Evolutionary conservation across 2,888 invertebrate species (phyloP).

Genomic region (Ophion obscuratus): DNA sequence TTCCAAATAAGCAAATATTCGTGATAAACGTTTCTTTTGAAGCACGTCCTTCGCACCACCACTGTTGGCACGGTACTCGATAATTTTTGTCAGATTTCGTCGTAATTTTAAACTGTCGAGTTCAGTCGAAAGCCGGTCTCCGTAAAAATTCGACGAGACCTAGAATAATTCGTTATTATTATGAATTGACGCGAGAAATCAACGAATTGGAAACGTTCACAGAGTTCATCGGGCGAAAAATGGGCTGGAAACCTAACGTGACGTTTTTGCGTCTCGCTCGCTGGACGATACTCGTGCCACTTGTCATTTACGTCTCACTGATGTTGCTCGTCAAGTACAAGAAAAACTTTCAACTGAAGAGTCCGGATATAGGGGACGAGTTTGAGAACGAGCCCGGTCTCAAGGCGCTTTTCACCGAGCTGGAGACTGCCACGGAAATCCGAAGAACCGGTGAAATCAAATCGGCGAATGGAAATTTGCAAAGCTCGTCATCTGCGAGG

Average conservation of each 20-base stretch:
- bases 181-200: no score
- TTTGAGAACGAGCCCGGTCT: conserved; percentile 67
- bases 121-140: no score
- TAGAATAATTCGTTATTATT: no score
- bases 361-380: conserved; percentile 62
- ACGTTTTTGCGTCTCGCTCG: conserved; percentile 73
- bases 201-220: background rate
- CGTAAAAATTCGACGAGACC: no score
- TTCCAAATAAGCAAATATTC: no score
- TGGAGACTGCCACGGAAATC: conserved; percentile 74
- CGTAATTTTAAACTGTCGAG: no score
- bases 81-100: no score
- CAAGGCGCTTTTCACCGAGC: conserved; percentile 75
- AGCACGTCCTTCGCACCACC: no score
- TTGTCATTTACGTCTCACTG: conserved; percentile 78
- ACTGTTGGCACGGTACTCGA: no score
- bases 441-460: conserved; percentile 9
- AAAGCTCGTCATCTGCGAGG: background rate
- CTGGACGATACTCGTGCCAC: conserved; percentile 78
- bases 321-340: conserved; percentile 77
- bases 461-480: background rate
- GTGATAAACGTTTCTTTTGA: no score
- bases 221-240: conserved; percentile 17
- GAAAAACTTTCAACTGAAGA: conserved; percentile 76
- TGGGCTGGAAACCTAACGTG: conserved; percentile 65